Base-by-base conservation (phyloP, 2,888 invertebrate species). In the Strigamia transsilvanica region DNA sequence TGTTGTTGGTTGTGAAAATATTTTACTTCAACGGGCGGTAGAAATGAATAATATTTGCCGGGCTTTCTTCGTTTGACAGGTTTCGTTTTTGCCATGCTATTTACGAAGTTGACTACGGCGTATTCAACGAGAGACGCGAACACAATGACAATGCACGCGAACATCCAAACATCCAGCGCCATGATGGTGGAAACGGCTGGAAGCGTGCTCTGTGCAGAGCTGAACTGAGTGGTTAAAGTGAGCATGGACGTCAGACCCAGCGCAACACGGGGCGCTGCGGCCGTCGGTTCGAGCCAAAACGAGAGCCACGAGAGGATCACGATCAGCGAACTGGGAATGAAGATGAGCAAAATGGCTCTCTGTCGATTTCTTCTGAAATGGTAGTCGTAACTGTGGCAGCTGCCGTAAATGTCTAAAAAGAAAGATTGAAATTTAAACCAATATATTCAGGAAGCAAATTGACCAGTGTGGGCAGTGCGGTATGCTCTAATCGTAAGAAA, bases 181-280 rank as follows among this genome's bases (percentile, higher is more conserved):
- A 73, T 73, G 5, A 73, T n/a, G 27, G 73, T 73, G 73, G 73
- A 73, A 27, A 73, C 73, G 23, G 73, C 73, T 2, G 73, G 73
- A 13, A 73, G 73, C 23, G 12, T 5, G 7, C 5, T 15, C n/a
- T 73, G 73, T 4, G 32, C 27, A 2, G 73, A 2, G n/a, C 73
- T n/a, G 73, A 73, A 73, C 27, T 73, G 73, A 32, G 73, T 73
- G 0, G 73, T 73, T 12, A 73, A n/a, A 10, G 73, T 73, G 27
- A 73, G 32, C 73, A 73, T 15, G 13, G 73, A 27, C 2, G 73
- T 73, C 1, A 73, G 15, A 15, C 73, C 73, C 13, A 73, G 32
- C 12, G 73, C 27, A 27, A 73, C 32, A 15, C 73, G 73, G 5
- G 73, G 73, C 3, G 73, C 73, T 5, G 73, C 73, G 23, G 73